Conservation (phyloP, 2,888 invertebrate genomes). For the Hecatera dysodea region DNA sequence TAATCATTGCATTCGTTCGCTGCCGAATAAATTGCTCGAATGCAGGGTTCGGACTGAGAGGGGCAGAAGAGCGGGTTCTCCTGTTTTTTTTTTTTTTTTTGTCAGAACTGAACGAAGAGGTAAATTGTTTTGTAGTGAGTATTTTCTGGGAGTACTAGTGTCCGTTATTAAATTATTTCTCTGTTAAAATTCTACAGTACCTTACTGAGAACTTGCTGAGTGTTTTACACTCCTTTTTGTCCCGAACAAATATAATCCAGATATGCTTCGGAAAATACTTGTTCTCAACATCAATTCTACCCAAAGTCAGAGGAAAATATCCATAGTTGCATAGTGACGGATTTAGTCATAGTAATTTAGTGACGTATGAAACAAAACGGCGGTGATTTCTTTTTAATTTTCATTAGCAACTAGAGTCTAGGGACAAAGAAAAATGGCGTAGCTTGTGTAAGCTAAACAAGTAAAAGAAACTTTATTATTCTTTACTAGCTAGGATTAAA, state of each 20-base stretch:
- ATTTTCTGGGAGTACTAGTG: not conserved
- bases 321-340: no score
- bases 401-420: not conserved
- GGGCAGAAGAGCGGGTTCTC: constrained; percentile 9
- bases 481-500: constrained; percentile 11
- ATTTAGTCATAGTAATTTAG: no score
- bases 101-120: no score
- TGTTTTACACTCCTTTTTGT: not conserved
- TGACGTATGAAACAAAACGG: not conserved
- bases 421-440: not conserved
- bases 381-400: not conserved
- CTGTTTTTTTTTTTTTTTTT: no score
- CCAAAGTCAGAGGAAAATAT: not conserved
- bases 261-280: no score
- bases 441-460: not conserved
- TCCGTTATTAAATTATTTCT: not conserved
- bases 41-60: not conserved
- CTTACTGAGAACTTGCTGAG: no score
- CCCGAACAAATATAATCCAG: no score
- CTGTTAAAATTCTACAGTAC: not conserved
- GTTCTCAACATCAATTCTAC: no score
- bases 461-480: not conserved
- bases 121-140: not conserved
- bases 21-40: constrained; percentile 49
- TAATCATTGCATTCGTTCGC: constrained; percentile 67